Evolutionary conservation across 2,113 vertebrate genomes (phyloP), one percentile per base, ranked within the genome.

Genomic region (Malurus melanocephalus): DNA sequence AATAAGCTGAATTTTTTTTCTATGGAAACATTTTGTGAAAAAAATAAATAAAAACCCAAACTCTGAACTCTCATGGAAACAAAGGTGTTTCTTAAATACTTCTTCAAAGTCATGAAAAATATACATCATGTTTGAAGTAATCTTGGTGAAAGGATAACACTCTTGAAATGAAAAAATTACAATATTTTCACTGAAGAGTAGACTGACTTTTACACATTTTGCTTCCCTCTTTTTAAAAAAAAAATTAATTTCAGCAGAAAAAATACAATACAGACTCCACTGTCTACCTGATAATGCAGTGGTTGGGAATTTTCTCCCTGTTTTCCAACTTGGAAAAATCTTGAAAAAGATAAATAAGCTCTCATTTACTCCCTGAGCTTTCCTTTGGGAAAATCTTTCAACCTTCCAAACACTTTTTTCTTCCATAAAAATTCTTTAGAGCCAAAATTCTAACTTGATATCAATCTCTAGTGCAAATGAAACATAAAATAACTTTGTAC

Each of bases 1-100:
- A 93, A 74, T 61, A 69, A 27, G 30, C 33, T 92, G 79, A 94
- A 87, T 89, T 93, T 82, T 82, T 15, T 76, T 92, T 77, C 81
- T 89, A 69, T 69, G 85, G 82, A 89, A 66, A 30, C 6, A 42
- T 75, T 59, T 81, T 4, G 42, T 33, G 23, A 10, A 7, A 46
- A 51, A 85, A 79, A 69, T 9, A 33, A 76, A 82, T 15, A 26
- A 48, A 72, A 52, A 10, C 4, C 4, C 6, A 23, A 75, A 52
- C 8, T 24, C 20, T 15, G 21, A 79, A 68, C 11, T 82, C 2
- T 66, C 6, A 26, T 46, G 21, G 67, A 80, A 59, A 79, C 13
- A 0, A 65, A 75, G 12, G 4, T 74, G 3, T 12, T 45, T 67
- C 60, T 40, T 52, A 83, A 83, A 75, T 60, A 49, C 1, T 56